phyloP scores from a whole-genome alignment of 2,797 vertebrate genomes.

The Diglossa cyanea region DNA sequence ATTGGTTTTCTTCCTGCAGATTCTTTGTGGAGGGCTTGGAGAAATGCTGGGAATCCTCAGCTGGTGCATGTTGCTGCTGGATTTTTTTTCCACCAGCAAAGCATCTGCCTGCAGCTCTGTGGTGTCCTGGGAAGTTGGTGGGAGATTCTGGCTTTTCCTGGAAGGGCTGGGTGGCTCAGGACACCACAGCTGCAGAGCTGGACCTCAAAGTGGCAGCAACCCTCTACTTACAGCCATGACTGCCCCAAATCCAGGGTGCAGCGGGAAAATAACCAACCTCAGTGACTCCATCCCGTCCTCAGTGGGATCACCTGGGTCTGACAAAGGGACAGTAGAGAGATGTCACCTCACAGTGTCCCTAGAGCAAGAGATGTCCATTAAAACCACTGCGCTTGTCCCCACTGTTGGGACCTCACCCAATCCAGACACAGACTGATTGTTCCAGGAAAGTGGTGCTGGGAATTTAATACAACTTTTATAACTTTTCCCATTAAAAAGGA shows the following conservation, averaged over 20 bases:
- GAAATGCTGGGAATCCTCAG: background rate
- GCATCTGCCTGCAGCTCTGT: background rate
- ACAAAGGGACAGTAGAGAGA: background rate
- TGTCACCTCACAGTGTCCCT: background rate
- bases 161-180: fast-evolving
- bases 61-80: background rate
- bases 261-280: background rate
- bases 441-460: background rate
- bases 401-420: background rate
- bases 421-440: background rate
- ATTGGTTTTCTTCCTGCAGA: background rate
- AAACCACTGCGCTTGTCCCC: background rate
- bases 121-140: background rate
- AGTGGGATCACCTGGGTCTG: background rate
- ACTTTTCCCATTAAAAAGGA: background rate
- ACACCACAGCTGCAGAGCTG: background rate
- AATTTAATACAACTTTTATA: background rate
- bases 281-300: fast-evolving
- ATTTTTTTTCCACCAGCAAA: background rate
- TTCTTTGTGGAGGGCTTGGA: background rate
- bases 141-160: background rate
- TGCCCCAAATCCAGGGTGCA: background rate
- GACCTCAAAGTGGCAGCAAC: fast-evolving
- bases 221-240: fast-evolving
- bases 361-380: background rate